Evolutionary conservation across 2,797 vertebrate species (phyloP).

Genomic region (Danio aesculapii): DNA sequence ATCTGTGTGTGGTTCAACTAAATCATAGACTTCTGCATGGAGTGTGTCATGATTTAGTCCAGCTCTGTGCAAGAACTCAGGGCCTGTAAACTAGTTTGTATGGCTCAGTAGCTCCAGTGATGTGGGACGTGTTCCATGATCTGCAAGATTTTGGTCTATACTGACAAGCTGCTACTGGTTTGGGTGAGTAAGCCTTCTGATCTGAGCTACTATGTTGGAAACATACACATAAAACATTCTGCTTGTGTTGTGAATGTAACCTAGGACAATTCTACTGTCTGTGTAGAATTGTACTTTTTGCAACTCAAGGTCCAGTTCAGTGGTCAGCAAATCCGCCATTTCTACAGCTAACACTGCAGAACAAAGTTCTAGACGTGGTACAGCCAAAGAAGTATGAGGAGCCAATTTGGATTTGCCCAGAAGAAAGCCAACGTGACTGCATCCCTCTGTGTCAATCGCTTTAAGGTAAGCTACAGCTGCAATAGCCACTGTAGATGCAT

Average conservation of each 20-base stretch:
- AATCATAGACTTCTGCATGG: neutral
- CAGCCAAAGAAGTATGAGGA: too few relatives aligned
- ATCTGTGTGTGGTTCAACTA: conserved; percentile 36
- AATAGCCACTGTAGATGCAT: too few relatives aligned
- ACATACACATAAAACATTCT: conserved; percentile 45
- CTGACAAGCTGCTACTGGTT: conserved; percentile 46
- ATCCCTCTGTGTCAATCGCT: too few relatives aligned
- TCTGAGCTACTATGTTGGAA: conserved; percentile 17
- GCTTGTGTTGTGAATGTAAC: conserved; percentile 38
- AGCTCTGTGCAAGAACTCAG: conserved; percentile 7
- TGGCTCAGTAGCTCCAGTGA: too few relatives aligned
- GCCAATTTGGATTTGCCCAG: too few relatives aligned
- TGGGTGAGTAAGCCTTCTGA: conserved; percentile 15
- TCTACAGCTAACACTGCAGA: too few relatives aligned
- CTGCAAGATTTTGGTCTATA: conserved; percentile 50
- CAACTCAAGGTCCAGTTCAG: too few relatives aligned
- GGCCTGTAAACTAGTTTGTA: conserved; percentile 42
- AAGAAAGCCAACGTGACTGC: too few relatives aligned
- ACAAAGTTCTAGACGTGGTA: too few relatives aligned
- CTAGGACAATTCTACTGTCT: conserved; percentile 26
- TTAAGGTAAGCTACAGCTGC: too few relatives aligned
- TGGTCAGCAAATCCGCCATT: too few relatives aligned
- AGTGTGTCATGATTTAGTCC: neutral
- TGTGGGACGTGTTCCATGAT: neutral
- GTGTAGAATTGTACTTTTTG: conserved; percentile 26